A percentile compares a stretch with the other conserved stretches of the same genome.
phyloP scores from a whole-genome alignment of 2,888 invertebrate species.

The Dilophus febrilis region DNA sequence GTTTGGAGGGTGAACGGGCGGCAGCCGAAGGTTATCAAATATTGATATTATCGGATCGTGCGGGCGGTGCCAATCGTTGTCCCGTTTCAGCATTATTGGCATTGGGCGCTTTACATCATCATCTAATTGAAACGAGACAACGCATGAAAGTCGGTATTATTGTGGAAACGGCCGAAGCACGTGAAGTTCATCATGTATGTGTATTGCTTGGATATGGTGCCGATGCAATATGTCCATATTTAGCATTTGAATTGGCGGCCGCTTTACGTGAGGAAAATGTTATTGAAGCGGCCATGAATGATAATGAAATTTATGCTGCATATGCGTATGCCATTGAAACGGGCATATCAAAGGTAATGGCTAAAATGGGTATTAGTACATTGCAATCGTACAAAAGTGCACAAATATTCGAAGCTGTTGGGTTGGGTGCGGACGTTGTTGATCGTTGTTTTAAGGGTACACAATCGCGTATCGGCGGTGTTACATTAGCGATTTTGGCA shows the following conservation, averaged over 20 bases:
- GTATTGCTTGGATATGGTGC: conserved; percentile 91
- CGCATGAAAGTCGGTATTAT: conserved; percentile 93
- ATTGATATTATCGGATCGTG: conserved; percentile 70
- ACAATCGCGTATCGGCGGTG: conserved; percentile 65
- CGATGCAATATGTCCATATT: conserved; percentile 93
- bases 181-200: conserved; percentile 93
- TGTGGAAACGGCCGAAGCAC: conserved; percentile 90
- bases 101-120: conserved; percentile 87
- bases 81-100: conserved; percentile 71
- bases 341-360: conserved; percentile 89
- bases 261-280: conserved; percentile 74
- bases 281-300: conserved; percentile 55
- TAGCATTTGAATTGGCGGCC: conserved; percentile 85
- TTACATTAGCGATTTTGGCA: conserved; percentile 73
- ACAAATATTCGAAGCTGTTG: conserved; percentile 98
- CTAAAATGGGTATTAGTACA: conserved; percentile 99
- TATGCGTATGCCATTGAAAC: conserved; percentile 85
- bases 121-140: conserved; percentile 82
- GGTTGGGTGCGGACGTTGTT: conserved; percentile 79
- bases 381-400: conserved; percentile 97
- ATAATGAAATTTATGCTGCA: conserved; percentile 66
- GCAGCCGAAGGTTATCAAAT: conserved; percentile 65
- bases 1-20: conserved; percentile 64
- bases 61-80: conserved; percentile 42
- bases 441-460: conserved; percentile 81